phyloP scores from a whole-genome alignment of 2,797 vertebrate species.

The Ataeniobius toweri region DNA sequence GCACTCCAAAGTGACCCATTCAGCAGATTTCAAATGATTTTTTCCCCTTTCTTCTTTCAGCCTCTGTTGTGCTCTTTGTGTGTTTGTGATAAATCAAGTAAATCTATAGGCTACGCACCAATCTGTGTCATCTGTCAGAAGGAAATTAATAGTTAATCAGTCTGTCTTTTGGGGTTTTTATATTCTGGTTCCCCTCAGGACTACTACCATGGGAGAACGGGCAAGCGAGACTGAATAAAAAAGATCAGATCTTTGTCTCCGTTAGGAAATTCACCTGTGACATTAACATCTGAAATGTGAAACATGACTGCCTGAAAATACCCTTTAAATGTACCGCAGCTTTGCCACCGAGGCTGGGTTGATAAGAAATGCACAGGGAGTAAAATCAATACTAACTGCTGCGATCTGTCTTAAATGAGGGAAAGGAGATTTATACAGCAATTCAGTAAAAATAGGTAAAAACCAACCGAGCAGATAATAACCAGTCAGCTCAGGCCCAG shows the following conservation, averaged over 20 bases:
- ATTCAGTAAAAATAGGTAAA: slow-evolving; percentile 58
- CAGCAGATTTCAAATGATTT: slow-evolving; percentile 77
- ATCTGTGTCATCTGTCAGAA: slow-evolving; percentile 64
- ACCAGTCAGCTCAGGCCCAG: slow-evolving; percentile 30
- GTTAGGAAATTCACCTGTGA: slow-evolving; percentile 52
- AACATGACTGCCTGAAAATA: slow-evolving; percentile 44
- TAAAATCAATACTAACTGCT: slow-evolving; percentile 49
- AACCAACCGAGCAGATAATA: slow-evolving; percentile 30
- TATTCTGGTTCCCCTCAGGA: slow-evolving; percentile 38
- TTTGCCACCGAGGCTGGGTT: slow-evolving; percentile 29
- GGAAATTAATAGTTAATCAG: slow-evolving; percentile 61
- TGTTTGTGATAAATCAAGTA: slow-evolving; percentile 76
- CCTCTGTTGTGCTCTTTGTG: slow-evolving; percentile 57
- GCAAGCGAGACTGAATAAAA: slow-evolving; percentile 37
- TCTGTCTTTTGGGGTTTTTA: slow-evolving; percentile 47
- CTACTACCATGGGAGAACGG: slow-evolving; percentile 10
- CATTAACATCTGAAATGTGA: slow-evolving; percentile 63
- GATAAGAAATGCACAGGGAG: slow-evolving; percentile 28
- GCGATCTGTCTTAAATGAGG: slow-evolving; percentile 45
- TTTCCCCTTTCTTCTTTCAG: slow-evolving; percentile 42
- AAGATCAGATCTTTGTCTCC: slow-evolving; percentile 55
- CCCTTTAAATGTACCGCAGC: slow-evolving; percentile 46
- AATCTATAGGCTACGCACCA: slow-evolving; percentile 69
- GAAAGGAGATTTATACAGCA: slow-evolving; percentile 46
- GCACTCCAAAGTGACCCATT: slow-evolving; percentile 63